These are phyloP conservation scores for Campylomormyrus numenius DNA, from an alignment of 2,113 vertebrate species.

Conservation along the genomic window DNA sequence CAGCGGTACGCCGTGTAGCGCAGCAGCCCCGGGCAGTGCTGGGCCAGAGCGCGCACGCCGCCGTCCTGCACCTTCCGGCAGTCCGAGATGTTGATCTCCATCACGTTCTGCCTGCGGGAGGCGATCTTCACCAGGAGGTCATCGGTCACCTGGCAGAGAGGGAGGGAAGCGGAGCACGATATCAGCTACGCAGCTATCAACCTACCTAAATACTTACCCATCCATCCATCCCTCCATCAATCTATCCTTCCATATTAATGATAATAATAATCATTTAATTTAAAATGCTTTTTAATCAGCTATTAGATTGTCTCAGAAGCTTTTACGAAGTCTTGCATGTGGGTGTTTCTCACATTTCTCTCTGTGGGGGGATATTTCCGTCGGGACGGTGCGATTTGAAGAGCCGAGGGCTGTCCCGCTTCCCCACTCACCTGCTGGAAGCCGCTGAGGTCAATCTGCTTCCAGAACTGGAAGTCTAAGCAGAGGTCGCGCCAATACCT, in stretches of 20 bases:
- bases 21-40: slow-evolving; percentile 82
- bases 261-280: neutral
- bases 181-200: neutral
- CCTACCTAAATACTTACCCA: neutral
- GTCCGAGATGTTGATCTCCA: slow-evolving; percentile 95
- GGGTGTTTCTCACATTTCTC: neutral
- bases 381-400: neutral
- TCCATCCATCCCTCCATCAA: neutral
- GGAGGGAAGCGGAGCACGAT: neutral
- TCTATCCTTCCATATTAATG: no score
- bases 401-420: neutral
- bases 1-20: slow-evolving; percentile 92
- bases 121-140: slow-evolving; percentile 89
- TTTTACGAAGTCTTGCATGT: neutral
- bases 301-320: neutral
- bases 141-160: slow-evolving; percentile 74
- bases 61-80: slow-evolving; percentile 87
- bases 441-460: slow-evolving; percentile 93
- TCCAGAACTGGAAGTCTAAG: slow-evolving; percentile 98
- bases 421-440: slow-evolving; percentile 78
- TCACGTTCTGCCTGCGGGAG: slow-evolving; percentile 89
- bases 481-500: slow-evolving; percentile 97
- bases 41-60: slow-evolving; percentile 81
- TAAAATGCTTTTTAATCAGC: neutral
- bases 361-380: neutral